Evolutionary conservation across 2,888 invertebrate genomes (phyloP), one percentile per base, ranked within the genome.

Genomic region (Nemapogon koenigi): DNA sequence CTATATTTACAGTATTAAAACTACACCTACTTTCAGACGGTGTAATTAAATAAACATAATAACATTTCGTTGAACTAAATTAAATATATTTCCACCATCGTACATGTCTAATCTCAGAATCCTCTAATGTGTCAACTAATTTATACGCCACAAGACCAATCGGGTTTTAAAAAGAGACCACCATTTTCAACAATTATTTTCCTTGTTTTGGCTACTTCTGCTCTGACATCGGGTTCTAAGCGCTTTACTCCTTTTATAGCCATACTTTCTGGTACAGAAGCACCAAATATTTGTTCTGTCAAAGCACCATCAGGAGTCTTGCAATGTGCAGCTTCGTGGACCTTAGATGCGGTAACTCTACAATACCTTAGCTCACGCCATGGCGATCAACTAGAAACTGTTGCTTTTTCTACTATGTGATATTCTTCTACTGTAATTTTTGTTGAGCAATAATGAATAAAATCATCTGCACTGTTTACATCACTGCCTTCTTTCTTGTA

Each of bases 291-390:
- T 8, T 8, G 1, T 8, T 36, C 25, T 8, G 36, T 13, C 13
- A 42, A 35, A 10, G 30, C 8, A 2, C 41, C 42, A 38, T 41
- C 35, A 7, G 25, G 8, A 28, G 42, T 39, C 15, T 39, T 30
- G 22, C 45, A 37, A 27, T 40, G 25, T 13, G 41, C 35, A 10
- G 36, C 42, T 28, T 47, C 17, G 16, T 43, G 37, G 16, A 31
- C 35, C 42, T 41, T 45, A 8, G 46, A 49, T 11, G 45, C 47
- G 15, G 49, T 49, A 43, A 47, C 37, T 26, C 44, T 35, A n/a
- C 39, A 39, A 42, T 49, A 49, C n/a, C 43, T 26, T 25, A 48
- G 15, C 27, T 50, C 46, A 35, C 45, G 36, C 48, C 49, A 48
- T 19, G 32, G 32, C 36, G 28, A 37, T 43, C 10, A 42, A 41